Percentiles rank a stretch among this genome's conserved stretches.
These are phyloP conservation scores for Scaptomyza polygonia DNA, from an alignment of 2,888 invertebrate species.

Conservation along the genomic window DNA sequence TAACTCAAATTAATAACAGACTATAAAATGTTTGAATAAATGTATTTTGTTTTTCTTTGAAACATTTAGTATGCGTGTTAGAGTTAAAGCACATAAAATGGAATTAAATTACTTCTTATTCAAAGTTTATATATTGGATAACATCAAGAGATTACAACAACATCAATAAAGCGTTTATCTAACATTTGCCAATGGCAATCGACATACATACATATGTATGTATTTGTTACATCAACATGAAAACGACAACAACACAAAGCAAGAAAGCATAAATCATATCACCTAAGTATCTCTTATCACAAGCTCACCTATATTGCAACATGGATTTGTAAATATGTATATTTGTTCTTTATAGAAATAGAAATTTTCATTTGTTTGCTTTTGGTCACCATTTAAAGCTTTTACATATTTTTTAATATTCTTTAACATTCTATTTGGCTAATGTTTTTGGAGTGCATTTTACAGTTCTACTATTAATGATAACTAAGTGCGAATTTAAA, in stretches of 20 bases:
- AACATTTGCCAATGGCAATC: conserved; percentile 26
- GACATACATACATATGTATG: background rate
- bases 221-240: conserved; percentile 18
- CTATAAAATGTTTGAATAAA: conserved; percentile 27
- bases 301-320: conserved; percentile 24
- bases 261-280: conserved; percentile 42
- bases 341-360: conserved; percentile 2
- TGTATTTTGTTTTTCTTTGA: conserved; percentile 31
- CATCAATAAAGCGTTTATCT: conserved; percentile 60
- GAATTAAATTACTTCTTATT: conserved; percentile 37
- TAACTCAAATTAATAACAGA: conserved; percentile 38
- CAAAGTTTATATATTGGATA: conserved; percentile 17
- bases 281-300: conserved; percentile 36
- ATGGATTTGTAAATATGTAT: background rate
- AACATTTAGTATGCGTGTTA: conserved; percentile 59
- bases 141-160: conserved; percentile 62
- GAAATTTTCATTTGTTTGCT: background rate
- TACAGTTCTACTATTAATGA: conserved; percentile 19
- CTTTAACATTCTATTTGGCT: conserved; percentile 1
- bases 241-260: conserved; percentile 36
- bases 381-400: conserved; percentile 34
- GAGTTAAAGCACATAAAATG: conserved; percentile 49
- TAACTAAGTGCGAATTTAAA: conserved; percentile 9
- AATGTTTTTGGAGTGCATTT: conserved; percentile 12
- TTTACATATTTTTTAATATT: conserved; percentile 11